Evolutionary conservation across 2,888 invertebrate species (phyloP), one percentile per base, ranked within the genome.

Genomic region (Andrena bucephala): DNA sequence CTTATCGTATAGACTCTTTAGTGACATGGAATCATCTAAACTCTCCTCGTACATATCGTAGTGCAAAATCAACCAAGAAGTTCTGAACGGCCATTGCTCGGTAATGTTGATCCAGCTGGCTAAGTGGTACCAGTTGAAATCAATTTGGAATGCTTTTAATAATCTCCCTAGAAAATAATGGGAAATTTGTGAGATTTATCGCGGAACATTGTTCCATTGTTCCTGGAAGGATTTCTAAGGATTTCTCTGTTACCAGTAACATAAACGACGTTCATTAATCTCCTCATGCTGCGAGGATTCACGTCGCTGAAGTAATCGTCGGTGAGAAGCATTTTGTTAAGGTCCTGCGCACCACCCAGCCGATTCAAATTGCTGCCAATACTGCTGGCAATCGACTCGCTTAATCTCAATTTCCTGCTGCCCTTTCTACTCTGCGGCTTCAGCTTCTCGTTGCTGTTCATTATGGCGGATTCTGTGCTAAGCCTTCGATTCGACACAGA

Each of bases 241-340:
- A 57, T 36, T 33, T 36, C n/a, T n/a, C 4, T 20, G 70, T 92
- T 90, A 98, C 98, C 98, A 81, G 99, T 99, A 72, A 99, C 97
- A 91, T 99, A 99, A 74, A 99, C 97, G 78, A 99, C 99, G 94
- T 99, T 99, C 98, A 99, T 98, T 31, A 99, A 95, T 72, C 99
- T 95, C 83, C 98, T 95, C 98, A 99, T 99, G 91, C 98, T 99
- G 65, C 99, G 95, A 0, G 99, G 99, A 95, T 99, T 99, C 85
- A 99, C 98, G 94, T 99, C 99, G 91, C 99, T 99, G 94, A 99
- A 99, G 95, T 99, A 99, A 94, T 99, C 99, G 92, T 99, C 99
- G 0, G 99, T 99, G 27, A 99, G 95, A 86, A 99, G 95, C 95
- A 98, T 98, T 89, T 98, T 96, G 59, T 97, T 95, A n/a, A 95